Percentiles rank a stretch among this genome's conserved stretches.
These are phyloP conservation scores for Melanaphis sacchari DNA, from an alignment of 1,140 invertebrate species.

Conservation along the genomic window DNA sequence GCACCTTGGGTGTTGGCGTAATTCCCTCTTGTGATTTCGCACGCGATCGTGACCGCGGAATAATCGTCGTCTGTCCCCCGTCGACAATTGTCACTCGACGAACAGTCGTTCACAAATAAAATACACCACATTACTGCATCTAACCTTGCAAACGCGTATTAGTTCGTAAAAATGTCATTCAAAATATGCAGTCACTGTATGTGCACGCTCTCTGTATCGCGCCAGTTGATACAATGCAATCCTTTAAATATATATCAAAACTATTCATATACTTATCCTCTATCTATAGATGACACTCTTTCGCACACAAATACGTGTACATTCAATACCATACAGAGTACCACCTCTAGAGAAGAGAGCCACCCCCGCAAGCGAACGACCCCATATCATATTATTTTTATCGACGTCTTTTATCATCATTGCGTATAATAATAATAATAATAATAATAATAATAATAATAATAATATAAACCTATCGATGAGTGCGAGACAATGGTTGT, in stretches of 20 bases:
- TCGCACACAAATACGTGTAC: too few relatives aligned
- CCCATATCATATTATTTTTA: neutral
- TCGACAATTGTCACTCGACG: neutral
- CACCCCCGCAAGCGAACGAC: neutral
- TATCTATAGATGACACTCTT: neutral
- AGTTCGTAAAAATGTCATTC: neutral
- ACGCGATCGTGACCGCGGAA: neutral
- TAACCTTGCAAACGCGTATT: neutral
- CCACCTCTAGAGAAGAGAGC: neutral
- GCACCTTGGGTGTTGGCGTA: neutral
- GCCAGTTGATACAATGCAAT: neutral
- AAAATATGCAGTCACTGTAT: neutral
- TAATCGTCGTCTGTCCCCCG: neutral
- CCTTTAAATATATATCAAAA: neutral
- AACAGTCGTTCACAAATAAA: neutral
- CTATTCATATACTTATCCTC: neutral
- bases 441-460: neutral
- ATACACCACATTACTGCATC: neutral
- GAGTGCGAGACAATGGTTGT: neutral
- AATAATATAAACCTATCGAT: neutral
- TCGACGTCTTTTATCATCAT: neutral
- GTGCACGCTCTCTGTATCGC: neutral
- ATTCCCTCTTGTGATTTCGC: neutral
- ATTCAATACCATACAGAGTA: neutral
- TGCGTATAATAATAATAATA: too few relatives aligned